phyloP scores from a whole-genome alignment of 2,113 vertebrate species.

The Anser cygnoides region DNA sequence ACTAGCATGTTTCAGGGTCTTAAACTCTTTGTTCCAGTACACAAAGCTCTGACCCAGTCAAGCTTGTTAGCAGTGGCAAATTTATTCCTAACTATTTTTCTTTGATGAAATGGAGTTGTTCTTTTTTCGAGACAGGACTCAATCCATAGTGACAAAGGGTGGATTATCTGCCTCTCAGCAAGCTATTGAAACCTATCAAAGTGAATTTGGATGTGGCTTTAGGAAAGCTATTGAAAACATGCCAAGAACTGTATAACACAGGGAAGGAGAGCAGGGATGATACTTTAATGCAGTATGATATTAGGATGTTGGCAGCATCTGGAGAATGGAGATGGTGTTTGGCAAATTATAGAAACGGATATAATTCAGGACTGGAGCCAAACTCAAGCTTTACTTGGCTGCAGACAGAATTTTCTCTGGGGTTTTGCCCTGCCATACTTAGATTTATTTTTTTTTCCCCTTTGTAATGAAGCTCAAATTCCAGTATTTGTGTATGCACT shows the following conservation, averaged over 20 bases:
- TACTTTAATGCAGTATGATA: neutral
- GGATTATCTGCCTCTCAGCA: conserved; percentile 45
- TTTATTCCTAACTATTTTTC: conserved; percentile 16
- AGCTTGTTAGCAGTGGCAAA: conserved; percentile 22
- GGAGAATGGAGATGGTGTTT: conserved; percentile 24
- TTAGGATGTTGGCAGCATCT: neutral
- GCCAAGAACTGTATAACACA: neutral
- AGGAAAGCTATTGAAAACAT: conserved; percentile 3
- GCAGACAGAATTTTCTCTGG: conserved; percentile 3
- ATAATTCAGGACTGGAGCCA: conserved; percentile 9
- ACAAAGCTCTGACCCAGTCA: conserved; percentile 36
- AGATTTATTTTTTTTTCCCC: neutral
- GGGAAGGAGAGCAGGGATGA: neutral
- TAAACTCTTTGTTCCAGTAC: conserved; percentile 1
- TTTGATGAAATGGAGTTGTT: conserved; percentile 22
- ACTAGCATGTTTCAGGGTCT: neutral
- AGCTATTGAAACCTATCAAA: neutral
- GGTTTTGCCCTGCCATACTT: neutral
- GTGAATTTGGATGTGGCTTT: neutral
- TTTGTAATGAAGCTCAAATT: conserved; percentile 11
- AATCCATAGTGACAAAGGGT: conserved; percentile 24
- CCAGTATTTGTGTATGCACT: neutral
- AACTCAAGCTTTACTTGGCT: conserved; percentile 2
- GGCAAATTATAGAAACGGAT: neutral
- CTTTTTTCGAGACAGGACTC: conserved; percentile 11